Base-by-base conservation (phyloP, 2,113 vertebrate genomes). In the Corythornis vintsioides region DNA sequence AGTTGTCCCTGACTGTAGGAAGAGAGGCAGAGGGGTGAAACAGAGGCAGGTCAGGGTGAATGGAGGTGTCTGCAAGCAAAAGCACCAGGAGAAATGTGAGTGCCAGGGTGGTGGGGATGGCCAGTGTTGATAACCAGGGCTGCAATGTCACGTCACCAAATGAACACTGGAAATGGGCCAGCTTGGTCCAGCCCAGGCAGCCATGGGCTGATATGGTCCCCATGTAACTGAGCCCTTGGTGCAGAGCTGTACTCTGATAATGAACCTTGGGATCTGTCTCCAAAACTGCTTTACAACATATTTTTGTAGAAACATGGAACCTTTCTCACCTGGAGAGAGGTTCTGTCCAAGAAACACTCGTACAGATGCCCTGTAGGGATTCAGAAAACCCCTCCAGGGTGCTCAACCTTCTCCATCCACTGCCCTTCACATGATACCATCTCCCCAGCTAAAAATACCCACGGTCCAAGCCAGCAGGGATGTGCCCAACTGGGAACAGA, bases 141-240 rank as follows among this genome's bases (percentile, higher is more conserved):
- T 88, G 55, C 33, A 13, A 0, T 1, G 47, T 59, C 63, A 73
- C 0, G 1, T 50, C 53, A 35, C 50, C 55, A 12, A 22, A 18
- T 6, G 26, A 61, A 3, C 1, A 0, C 50, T 92, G 88, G 82
- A 84, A 75, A 64, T 6, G 52, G 56, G 85, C 88, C 85, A 53
- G 12, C 15, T 40, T 9, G 2, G 8, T 15, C 40, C 88, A 79
- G 43, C 61, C 75, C 66, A 57, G 47, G 57, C 71, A 64, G 84
- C 53, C 9, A 3, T 0, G 13, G 66, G 53, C 55, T 80, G 92
- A 93, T 80, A 93, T 0, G 7, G 59, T 1, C 43, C 63, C 35
- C 0, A 1, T 17, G 57, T 14, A 59, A 48, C 33, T 3, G 1
- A 82, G 33, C 12, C 28, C 55, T 70, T 7, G 6, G 8, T 2